Conservation (phyloP, 2,797 vertebrate genomes). For the Poeciliopsis infans region DNA sequence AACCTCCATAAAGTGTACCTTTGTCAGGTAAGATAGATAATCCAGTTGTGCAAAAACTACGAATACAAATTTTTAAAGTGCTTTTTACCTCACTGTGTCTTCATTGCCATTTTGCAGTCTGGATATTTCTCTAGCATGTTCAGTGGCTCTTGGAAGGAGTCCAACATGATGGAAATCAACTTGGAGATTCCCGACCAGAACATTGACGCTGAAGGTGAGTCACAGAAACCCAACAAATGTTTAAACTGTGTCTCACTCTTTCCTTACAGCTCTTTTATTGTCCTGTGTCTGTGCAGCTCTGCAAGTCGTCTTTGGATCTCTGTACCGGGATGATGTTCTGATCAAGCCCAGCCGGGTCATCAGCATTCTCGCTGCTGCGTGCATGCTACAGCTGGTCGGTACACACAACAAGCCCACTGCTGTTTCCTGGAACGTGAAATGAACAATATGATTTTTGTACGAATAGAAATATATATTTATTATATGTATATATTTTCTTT, state of each 20-base stretch:
- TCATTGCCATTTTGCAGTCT: slow-evolving; percentile 78
- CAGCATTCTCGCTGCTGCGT: slow-evolving; percentile 93
- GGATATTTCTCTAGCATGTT: slow-evolving; percentile 99
- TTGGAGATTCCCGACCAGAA: slow-evolving; percentile 98
- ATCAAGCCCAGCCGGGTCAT: slow-evolving; percentile 94
- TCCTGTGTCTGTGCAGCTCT: slow-evolving; percentile 80
- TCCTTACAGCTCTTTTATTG: not conserved
- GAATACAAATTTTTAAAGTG: not conserved
- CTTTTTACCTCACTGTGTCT: not conserved
- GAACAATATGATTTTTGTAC: not conserved
- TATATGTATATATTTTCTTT: not conserved
- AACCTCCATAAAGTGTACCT: slow-evolving; percentile 97
- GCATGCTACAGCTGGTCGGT: slow-evolving; percentile 97
- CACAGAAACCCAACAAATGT: not conserved
- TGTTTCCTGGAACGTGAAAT: not conserved
- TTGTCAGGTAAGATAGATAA: slow-evolving; percentile 86
- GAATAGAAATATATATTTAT: slow-evolving; percentile 1
- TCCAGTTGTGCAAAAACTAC: not conserved
- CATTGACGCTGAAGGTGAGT: slow-evolving; percentile 93
- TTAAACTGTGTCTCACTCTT: not conserved
- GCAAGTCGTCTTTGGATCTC: slow-evolving; percentile 95
- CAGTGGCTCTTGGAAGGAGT: slow-evolving; percentile 98
- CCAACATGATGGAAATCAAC: slow-evolving; percentile 92
- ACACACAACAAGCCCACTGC: not conserved
- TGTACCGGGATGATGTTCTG: slow-evolving; percentile 96